Evolutionary conservation across 2,113 vertebrate species (phyloP), one percentile per base, ranked within the genome.

Genomic region (Cettia cetti): DNA sequence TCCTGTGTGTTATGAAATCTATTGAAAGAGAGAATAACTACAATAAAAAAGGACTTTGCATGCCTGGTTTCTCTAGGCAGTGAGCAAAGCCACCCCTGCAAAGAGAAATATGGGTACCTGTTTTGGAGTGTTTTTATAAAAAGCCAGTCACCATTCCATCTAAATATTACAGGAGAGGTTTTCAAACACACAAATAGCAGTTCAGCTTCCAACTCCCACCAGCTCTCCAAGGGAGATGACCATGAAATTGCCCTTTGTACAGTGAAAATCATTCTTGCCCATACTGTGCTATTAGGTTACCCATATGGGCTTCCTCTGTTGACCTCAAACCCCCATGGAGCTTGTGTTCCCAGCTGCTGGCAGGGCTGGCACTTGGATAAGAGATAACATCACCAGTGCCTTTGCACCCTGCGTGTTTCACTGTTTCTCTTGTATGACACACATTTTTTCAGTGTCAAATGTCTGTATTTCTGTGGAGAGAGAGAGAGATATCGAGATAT

Each of bases 221-320:
- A 85, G 44, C 63, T 84, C 82, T 95, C 70, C 65, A 15, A 91
- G 74, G 61, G 81, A 91, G 50, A 85, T 77, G 66, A 61, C 81
- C 91, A 95, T 94, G 84, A 94, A 92, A 92, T 95, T 92, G 61
- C 78, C 78, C 84, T 95, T 95, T 95, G 93, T 94, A 24, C 57
- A 69, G 40, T 80, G 70, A 72, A 91, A 95, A 76, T 9, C 81
- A 16, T 64, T 87, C 74, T 70, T 94, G 84, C 53, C 91, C 91
- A 2, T 92, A 40, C 85, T 82, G 70, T 4, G 0, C 78, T 96
- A 89, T 95, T 87, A 65, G 74, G 45, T 94, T 94, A 72, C 91
- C n/a, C 37, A 19, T 42, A 16, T 6, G 33, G 65, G 57, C 84
- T 91, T 78, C 84, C 89, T 79, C 70, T 91, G 49, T 17, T 61